Conservation (phyloP, 2,113 vertebrate species). For the Sylvietta virens region DNA sequence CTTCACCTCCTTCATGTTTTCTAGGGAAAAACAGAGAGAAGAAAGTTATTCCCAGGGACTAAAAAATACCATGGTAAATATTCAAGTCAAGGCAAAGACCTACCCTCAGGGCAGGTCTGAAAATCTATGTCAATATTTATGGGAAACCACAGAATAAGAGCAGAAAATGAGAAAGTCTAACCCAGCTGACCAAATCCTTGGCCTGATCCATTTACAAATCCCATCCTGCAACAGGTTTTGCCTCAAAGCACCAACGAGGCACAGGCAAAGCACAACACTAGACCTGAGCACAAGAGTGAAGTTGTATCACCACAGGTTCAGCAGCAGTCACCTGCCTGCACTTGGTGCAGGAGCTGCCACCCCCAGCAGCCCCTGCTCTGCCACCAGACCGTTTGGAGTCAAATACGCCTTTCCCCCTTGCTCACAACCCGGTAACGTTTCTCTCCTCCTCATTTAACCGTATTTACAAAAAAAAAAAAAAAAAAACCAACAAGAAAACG, state of each 20-base stretch:
- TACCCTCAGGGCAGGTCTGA: background rate
- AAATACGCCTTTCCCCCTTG: rapidly evolving
- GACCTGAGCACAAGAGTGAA: rapidly evolving
- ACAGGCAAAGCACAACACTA: rapidly evolving
- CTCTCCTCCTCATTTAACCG: background rate
- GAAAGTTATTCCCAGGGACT: background rate
- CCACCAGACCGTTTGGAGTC: rapidly evolving
- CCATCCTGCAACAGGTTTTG: background rate
- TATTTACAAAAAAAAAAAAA: background rate
- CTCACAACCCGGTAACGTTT: background rate
- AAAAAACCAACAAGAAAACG: no score
- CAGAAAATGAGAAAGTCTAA: background rate
- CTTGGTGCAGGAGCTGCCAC: background rate
- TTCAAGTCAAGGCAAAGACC: background rate
- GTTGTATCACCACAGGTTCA: rapidly evolving
- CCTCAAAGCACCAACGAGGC: background rate
- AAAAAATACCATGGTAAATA: background rate
- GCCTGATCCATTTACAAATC: background rate
- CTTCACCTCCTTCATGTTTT: slow-evolving; percentile 72
- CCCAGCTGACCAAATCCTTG: background rate
- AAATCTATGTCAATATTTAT: background rate
- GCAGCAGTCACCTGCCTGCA: background rate
- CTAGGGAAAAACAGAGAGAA: slow-evolving; percentile 7
- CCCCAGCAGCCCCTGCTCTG: background rate
- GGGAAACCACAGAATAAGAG: background rate